Base-by-base conservation (phyloP, 1,140 invertebrate species). In the Aphelenchoides besseyi region DNA sequence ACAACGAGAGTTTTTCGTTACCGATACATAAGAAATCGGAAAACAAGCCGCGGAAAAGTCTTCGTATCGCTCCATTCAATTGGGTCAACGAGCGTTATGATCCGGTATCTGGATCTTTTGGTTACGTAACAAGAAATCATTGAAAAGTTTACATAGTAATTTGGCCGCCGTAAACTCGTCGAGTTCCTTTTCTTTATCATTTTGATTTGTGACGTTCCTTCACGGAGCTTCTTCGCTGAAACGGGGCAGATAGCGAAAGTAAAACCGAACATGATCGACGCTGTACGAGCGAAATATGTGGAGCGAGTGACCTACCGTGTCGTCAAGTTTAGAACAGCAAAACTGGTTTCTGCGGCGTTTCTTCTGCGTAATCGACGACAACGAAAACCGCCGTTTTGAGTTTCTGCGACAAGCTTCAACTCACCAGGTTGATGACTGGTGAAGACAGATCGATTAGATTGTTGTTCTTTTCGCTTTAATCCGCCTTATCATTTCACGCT, bases 321-420 rank as follows among this genome's bases (percentile, higher is more conserved):
- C n/a, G n/a, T n/a, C n/a, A n/a, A 48, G 12, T 23, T 48, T 48
- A 12, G 41, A 48, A 48, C 41, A 48, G 41, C 41, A 48, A 48
- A 48, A 48, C 41, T 48, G 41, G 41, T 48, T 48, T 48, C 41
- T 48, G 12, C n/a, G n/a, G n/a, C n/a, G n/a, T n/a, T n/a, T n/a
- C n/a, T n/a, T n/a, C n/a, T n/a, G n/a, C n/a, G n/a, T n/a, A 12
- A 12, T 48, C 41, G 41, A 48, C 41, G 41, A 23, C 41, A 23
- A 48, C 41, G 41, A 23, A 48, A 48, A 48, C 41, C 41, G 41
- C 41, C 41, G 41, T 23, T 48, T 23, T 12, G 41, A n/a, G n/a
- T n/a, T n/a, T n/a, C n/a, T n/a, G n/a, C n/a, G n/a, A n/a, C n/a
- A n/a, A n/a, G n/a, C n/a, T n/a, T n/a, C n/a, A n/a, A n/a, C n/a